Evolutionary conservation across 2,113 vertebrate species (phyloP), one percentile per base, ranked within the genome.

Genomic region (Hemiprocne comata): DNA sequence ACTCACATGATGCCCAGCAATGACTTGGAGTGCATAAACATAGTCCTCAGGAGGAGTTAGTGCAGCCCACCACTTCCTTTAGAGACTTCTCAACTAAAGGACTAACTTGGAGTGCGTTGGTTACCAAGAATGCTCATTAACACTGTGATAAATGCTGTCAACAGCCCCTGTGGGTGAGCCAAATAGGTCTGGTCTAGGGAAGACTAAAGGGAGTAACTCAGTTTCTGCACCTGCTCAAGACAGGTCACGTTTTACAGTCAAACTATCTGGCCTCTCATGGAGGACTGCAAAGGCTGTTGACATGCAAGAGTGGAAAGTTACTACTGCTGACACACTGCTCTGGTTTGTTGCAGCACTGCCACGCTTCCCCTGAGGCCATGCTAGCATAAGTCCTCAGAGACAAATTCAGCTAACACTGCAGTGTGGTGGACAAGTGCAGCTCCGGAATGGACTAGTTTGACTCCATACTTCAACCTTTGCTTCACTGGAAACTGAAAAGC

Each of bases 71-170:
- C 17, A 17, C 25, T 16, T 38, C 33, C 58, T 82, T 82, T 8
- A 38, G 67, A 70, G 21, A 58, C 18, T 36, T 42, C n/a, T 60
- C 28, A 58, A 28, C 46, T 44, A 6, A 34, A 67, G n/a, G 31
- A 64, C 42, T 84, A 36, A 67, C 58, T 40, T 16, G 31, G 20
- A 17, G 28, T 9, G 9, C 14, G 31, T 9, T 17, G 3, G 53
- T 58, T 60, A n/a, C 31, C 6, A 1, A 53, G 36, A 67, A 40
- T 0, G 7, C 65, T 61, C 13, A 0, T 66, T 60, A 70, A 9
- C 28, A 13, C 44, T 44, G 24, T 6, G 1, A 0, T 34, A 55
- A 48, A 51, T 4, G 15, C 38, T 64, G 82, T 31, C 0, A 0
- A 40, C 40, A 42, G 55, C 23, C 40, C 40, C 60, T 10, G 6